Conservation (phyloP, 2,113 vertebrate genomes). For the Eudyptes chrysolophus region DNA sequence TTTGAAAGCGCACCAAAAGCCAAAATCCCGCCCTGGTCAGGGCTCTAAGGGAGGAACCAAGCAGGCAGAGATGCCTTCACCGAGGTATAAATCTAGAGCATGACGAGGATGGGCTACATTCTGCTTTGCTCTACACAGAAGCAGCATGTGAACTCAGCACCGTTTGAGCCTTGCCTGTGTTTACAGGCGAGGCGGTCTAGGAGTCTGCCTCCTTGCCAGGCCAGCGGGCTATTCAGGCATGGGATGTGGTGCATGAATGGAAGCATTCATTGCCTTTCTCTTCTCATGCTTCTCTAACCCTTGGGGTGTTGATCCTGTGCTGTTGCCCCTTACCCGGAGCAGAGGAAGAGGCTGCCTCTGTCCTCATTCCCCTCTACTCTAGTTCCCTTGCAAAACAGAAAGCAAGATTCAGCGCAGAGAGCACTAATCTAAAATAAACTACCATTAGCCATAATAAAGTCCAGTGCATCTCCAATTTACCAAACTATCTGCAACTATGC, state of each 20-base stretch:
- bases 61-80: neutral
- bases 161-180: neutral
- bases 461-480: neutral
- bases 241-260: neutral
- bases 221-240: neutral
- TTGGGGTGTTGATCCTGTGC: neutral
- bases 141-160: neutral
- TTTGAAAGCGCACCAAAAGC: neutral
- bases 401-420: neutral
- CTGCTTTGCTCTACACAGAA: neutral
- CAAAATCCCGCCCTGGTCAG: neutral
- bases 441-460: slow-evolving; percentile 53
- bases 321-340: neutral
- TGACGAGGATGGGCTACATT: neutral
- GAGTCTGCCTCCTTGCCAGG: neutral
- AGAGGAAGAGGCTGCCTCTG: neutral
- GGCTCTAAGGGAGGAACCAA: neutral
- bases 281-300: neutral
- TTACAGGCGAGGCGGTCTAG: rapidly evolving
- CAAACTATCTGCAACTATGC: neutral
- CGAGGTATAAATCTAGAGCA: neutral
- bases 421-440: neutral
- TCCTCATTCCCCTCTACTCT: neutral
- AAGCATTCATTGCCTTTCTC: neutral
- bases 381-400: neutral